Percentiles rank a stretch among this genome's conserved stretches.
Conservation (phyloP, 2,797 vertebrate species). For the Nannoperca australis region DNA sequence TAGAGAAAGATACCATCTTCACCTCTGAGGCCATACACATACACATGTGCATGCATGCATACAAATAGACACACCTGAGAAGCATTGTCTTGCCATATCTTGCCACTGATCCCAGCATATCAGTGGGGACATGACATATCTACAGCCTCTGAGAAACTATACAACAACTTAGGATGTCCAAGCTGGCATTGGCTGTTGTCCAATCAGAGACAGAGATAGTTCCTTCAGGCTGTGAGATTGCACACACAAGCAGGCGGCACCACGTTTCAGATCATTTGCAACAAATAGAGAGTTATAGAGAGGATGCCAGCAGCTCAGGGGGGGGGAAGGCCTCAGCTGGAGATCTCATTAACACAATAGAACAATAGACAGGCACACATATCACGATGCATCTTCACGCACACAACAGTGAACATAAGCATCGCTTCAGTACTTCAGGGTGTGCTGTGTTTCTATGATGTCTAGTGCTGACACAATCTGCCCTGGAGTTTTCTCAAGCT, state of each 20-base stretch:
- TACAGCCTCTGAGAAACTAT: constrained; percentile 8
- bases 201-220: constrained; percentile 29
- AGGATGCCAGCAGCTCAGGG: constrained; percentile 32
- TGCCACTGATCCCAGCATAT: background rate
- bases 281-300: constrained; percentile 48
- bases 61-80: constrained; percentile 25
- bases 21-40: constrained; percentile 15
- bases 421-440: background rate
- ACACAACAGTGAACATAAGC: constrained; percentile 7
- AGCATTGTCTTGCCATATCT: background rate
- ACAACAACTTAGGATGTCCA: background rate
- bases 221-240: constrained; percentile 11
- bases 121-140: constrained; percentile 1
- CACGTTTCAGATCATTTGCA: constrained; percentile 39
- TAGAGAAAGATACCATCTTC: constrained; percentile 15
- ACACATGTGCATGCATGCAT: constrained; percentile 25
- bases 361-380: constrained; percentile 40
- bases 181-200: constrained; percentile 20
- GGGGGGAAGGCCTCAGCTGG: constrained; percentile 42
- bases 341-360: constrained; percentile 55
- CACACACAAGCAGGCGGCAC: constrained; percentile 11
- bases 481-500: background rate
- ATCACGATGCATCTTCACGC: constrained; percentile 39
- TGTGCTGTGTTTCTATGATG: constrained; percentile 5
- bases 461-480: constrained; percentile 3